These are phyloP conservation scores for Pelvicachromis taeniatus DNA, from an alignment of 2,113 vertebrate genomes.

Conservation along the genomic window DNA sequence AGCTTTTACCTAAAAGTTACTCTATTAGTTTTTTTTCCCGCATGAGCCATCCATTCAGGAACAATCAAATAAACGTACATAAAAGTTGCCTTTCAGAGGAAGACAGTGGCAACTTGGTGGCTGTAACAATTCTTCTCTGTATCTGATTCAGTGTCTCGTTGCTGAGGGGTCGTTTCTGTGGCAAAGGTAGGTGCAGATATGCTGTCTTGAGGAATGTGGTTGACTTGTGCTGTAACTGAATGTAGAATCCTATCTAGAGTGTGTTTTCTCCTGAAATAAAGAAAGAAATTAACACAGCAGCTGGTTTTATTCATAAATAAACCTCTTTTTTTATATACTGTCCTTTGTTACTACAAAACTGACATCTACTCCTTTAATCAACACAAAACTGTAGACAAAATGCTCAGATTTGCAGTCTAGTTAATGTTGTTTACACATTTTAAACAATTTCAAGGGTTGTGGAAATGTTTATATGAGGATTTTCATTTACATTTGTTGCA, in stretches of 20 bases:
- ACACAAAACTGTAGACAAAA: neutral
- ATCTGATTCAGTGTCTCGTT: neutral
- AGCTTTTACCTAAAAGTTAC: conserved; percentile 12
- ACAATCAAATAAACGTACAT: neutral
- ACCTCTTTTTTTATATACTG: neutral
- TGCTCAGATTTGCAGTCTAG: neutral
- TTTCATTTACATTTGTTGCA: neutral
- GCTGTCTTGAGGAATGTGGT: neutral
- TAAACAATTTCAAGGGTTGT: neutral
- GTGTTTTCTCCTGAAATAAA: neutral
- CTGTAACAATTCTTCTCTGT: neutral
- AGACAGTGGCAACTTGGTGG: neutral
- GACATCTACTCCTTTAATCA: neutral
- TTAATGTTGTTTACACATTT: neutral
- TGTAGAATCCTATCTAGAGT: neutral
- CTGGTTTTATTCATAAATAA: neutral
- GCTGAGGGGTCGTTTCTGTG: neutral
- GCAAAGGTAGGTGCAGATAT: neutral
- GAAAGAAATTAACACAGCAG: neutral
- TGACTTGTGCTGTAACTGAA: neutral
- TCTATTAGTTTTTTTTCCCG: neutral
- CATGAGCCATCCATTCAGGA: neutral
- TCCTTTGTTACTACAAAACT: neutral
- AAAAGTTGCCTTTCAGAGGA: neutral
- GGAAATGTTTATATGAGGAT: neutral